Evolutionary conservation across 2,797 vertebrate genomes (phyloP), one percentile per base, ranked within the genome.

Genomic region (Megalops cyprinoides): DNA sequence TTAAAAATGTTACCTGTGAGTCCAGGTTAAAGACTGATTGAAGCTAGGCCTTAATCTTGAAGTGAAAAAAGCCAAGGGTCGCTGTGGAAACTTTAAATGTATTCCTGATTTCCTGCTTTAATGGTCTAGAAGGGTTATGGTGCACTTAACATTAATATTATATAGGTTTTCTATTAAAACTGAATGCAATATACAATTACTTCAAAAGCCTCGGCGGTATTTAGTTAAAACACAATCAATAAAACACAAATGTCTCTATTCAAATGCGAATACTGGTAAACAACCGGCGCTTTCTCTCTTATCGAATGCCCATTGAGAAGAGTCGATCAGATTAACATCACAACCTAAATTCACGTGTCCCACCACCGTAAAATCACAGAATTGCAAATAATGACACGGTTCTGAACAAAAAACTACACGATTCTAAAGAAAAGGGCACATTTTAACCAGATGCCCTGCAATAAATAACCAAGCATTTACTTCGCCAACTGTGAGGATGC

Each of bases 281-380:
- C 82, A 71, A 58, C 48, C 51, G 31, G 58, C 10, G 89, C 89
- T 90, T 90, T 87, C 86, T 82, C 85, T 89, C 39, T 18, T 86
- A 88, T 58, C 8, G 18, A 69, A 55, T 34, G 62, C 42, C 53
- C 74, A 37, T 81, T 34, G 25, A 60, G 83, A 90, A 60, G 85
- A 91, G 86, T 91, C 88, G 85, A 92, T 92, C 62, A 90, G 65
- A 92, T 94, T 93, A 86, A 82, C 92, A 94, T 93, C 82, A 93
- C 89, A 95, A 93, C n/a, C 53, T 0, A 76, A 44, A 82, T 89
- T 91, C 90, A 89, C 89, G 91, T 88, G 91, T 89, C 87, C 83
- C 9, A 83, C 80, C 84, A 74, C 86, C 90, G 88, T 85, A 89
- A 92, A 88, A 90, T 86, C 90, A 82, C 88, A 82, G 89, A 86